Conservation (phyloP, 1,140 invertebrate genomes). For the Samia ricini region DNA sequence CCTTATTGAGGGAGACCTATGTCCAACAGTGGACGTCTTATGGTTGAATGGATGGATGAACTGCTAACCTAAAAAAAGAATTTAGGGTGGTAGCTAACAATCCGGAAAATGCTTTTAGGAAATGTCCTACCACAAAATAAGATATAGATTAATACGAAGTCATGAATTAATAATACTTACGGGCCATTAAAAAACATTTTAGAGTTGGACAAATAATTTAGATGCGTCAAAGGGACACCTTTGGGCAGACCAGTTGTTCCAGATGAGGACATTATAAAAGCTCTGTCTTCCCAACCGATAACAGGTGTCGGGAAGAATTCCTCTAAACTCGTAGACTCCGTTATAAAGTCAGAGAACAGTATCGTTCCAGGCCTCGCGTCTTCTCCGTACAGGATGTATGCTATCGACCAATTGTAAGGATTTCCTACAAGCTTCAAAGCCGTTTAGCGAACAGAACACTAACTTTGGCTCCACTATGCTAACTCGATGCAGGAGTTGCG, state of each 20-base stretch:
- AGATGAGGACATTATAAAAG: slow-evolving; percentile 80
- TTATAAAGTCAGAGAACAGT: slow-evolving; percentile 7
- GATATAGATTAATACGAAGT: no score
- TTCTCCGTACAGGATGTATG: slow-evolving; percentile 10
- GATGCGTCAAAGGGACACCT: no score
- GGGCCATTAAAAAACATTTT: no score
- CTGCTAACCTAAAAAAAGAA: no score
- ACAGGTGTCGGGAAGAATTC: slow-evolving; percentile 24
- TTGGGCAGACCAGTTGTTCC: slow-evolving; percentile 42
- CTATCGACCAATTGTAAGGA: neutral
- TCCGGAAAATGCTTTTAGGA: no score
- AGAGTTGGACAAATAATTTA: slow-evolving; percentile 11
- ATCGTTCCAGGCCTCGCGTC: neutral
- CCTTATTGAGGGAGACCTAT: no score
- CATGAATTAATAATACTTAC: no score
- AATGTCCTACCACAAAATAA: no score
- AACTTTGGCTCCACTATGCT: slow-evolving; percentile 11
- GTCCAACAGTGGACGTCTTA: no score
- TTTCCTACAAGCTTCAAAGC: slow-evolving; percentile 3
- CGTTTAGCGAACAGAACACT: slow-evolving; percentile 14
- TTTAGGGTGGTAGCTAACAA: no score
- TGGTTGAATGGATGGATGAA: no score
- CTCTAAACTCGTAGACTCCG: neutral
- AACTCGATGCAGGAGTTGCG: slow-evolving; percentile 4
- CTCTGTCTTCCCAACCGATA: slow-evolving; percentile 50